A percentile compares a stretch with the other conserved stretches of the same genome.
phyloP scores from a whole-genome alignment of 1,140 invertebrate genomes.

The Cyclina sinensis region DNA sequence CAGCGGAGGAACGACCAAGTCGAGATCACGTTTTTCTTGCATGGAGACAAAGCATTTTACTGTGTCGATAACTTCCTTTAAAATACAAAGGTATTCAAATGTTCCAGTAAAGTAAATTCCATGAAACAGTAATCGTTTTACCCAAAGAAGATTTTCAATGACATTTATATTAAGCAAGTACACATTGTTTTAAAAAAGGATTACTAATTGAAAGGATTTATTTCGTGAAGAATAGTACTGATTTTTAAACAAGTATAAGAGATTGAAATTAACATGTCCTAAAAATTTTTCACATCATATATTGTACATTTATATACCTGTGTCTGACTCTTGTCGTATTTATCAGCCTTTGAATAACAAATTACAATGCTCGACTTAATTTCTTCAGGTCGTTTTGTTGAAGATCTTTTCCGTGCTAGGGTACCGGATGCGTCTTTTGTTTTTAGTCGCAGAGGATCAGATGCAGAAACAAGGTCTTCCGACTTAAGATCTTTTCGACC shows the following conservation, averaged over 20 bases:
- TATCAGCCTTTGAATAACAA: neutral
- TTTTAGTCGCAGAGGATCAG: neutral
- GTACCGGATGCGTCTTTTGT: neutral
- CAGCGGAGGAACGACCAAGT: neutral
- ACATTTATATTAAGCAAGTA: no score
- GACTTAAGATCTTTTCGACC: neutral
- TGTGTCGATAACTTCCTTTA: neutral
- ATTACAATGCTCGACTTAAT: neutral
- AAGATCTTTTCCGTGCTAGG: neutral
- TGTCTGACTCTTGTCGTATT: neutral
- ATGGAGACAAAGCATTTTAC: neutral
- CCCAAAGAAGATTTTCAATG: no score
- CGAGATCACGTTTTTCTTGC: neutral
- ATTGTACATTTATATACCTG: neutral
- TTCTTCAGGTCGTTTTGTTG: neutral
- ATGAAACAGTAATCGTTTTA: no score
- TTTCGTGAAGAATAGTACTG: no score
- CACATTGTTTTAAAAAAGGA: no score
- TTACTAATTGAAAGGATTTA: no score
- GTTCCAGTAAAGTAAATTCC: no score
- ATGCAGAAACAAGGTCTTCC: neutral
- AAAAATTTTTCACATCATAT: no score
- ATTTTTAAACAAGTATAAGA: no score
- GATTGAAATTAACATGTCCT: no score
- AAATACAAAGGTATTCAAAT: no score